Evolutionary conservation across 2,113 vertebrate species (phyloP), one percentile per base, ranked within the genome.

Genomic region (Mungos mungo): DNA sequence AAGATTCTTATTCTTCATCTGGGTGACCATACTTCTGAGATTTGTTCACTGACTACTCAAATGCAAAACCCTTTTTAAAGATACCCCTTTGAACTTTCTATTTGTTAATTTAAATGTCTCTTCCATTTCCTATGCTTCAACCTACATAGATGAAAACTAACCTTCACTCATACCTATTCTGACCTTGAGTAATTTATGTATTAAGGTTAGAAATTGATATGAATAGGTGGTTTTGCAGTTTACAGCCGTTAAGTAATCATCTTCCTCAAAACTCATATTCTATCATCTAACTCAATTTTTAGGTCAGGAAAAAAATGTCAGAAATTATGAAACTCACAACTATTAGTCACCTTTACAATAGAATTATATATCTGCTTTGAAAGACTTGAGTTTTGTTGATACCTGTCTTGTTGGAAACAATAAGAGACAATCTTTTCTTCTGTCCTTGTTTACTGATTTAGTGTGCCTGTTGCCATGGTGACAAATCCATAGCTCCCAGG

Each of bases 201-300:
- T 86, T 93, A 87, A 93, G 21, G 25, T 80, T 80, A 87, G 63
- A 97, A 97, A 92, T 5, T 57, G 33, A 16, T 82, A 85, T 72
- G 81, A 76, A 79, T 93, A 93, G 50, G n/a, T 86, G 31, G 3
- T 14, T 97, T 80, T 97, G 57, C 38, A 97, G 95, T 98, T 98
- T 96, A 97, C 80, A 98, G 79, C 66, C 84, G 88, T 96, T 98
- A 96, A 97, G 97, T 33, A 1, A n/a, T 91, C 52, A 9, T 96
- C 63, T 95, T 74, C 97, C 90, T 95, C 97, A 97, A 98, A 98
- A 98, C 47, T 97, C 85, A 57, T 85, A 91, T 86, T 95, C 82
- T 97, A 93, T 93, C 85, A 83, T 45, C 54, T 97, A 93, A 97
- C 94, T 94, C 93, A 92, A 45, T 97, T 97, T 97, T 98, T 96